Conservation (phyloP, 2,797 vertebrate species). For the Phyllotis vaccarum region DNA sequence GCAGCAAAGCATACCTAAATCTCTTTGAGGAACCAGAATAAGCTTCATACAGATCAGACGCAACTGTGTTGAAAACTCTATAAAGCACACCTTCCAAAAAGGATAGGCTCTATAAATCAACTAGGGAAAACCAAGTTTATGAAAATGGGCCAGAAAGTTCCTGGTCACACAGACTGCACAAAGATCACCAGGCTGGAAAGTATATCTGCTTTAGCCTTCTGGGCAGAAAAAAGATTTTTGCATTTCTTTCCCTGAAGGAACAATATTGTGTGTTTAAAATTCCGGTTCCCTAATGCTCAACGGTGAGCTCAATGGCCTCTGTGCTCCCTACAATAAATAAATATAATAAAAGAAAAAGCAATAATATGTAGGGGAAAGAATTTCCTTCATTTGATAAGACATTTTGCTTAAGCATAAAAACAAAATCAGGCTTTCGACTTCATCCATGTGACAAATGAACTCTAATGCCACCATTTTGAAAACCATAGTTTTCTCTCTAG, state of each 20-base stretch:
- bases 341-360: neutral
- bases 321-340: neutral
- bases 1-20: neutral
- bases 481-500: constrained; percentile 13
- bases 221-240: neutral
- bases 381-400: neutral
- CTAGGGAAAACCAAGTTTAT: neutral
- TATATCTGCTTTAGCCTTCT: neutral
- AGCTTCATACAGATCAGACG: neutral
- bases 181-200: neutral
- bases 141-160: neutral
- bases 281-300: too few species aligned
- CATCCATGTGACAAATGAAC: neutral
- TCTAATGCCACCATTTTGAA: constrained; percentile 5
- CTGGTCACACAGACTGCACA: neutral
- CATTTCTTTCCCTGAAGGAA: too few species aligned
- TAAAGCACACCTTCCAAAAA: neutral
- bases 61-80: neutral
- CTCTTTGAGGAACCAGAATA: neutral
- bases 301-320: neutral
- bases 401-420: neutral
- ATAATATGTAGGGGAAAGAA: neutral
- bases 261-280: too few species aligned
- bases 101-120: neutral
- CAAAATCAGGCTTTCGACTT: neutral